These are phyloP conservation scores for Lordiphosa fenestrarum DNA, from an alignment of 2,888 invertebrate species.

Conservation along the genomic window DNA sequence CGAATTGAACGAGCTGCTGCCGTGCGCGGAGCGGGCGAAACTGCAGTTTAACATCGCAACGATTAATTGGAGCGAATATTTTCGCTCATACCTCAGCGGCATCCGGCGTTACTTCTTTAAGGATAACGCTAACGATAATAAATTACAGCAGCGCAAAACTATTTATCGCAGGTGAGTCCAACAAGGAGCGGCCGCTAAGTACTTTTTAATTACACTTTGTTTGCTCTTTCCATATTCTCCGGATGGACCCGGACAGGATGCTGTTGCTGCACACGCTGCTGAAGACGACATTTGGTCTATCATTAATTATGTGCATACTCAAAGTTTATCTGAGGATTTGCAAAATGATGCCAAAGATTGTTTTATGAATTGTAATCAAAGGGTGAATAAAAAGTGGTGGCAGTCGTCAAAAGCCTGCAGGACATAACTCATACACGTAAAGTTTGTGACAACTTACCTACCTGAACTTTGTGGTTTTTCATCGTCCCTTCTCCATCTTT, in stretches of 20 bases:
- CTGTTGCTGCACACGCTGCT: conserved; percentile 76
- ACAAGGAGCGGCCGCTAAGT: conserved; percentile 46
- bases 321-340: conserved; percentile 75
- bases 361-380: conserved; percentile 64
- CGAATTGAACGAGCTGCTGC: conserved; percentile 76
- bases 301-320: conserved; percentile 77
- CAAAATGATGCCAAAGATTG: conserved; percentile 73
- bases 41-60: conserved; percentile 83
- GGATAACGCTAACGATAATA: conserved; percentile 82
- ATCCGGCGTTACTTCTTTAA: conserved; percentile 86
- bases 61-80: conserved; percentile 86
- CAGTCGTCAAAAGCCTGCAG: conserved; percentile 29
- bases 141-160: conserved; percentile 76
- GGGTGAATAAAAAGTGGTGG: conserved; percentile 24
- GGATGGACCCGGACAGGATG: conserved; percentile 59
- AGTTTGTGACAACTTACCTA: conserved; percentile 41
- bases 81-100: conserved; percentile 85
- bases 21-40: conserved; percentile 57
- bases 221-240: conserved; percentile 37
- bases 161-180: conserved; percentile 78
- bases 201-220: conserved; percentile 76
- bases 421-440: conserved; percentile 65
- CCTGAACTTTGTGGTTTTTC: conserved; percentile 20
- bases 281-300: conserved; percentile 77
- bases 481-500: neutral